A percentile compares a stretch with the other conserved stretches of the same genome.
phyloP scores from a whole-genome alignment of 2,888 invertebrate genomes.

The Lasioglossum oenotherae region DNA sequence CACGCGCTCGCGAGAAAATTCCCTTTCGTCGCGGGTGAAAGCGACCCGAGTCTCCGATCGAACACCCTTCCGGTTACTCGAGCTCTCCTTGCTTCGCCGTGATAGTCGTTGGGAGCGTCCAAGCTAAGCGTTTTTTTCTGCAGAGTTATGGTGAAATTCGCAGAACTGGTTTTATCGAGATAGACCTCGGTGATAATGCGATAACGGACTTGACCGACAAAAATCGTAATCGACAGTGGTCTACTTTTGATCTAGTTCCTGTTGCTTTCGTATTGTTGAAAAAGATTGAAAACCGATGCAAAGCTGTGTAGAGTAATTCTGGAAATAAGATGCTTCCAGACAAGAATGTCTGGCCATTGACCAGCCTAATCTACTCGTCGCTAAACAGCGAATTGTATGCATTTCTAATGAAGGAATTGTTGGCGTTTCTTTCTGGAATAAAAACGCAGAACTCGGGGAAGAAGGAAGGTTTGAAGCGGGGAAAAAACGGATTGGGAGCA shows the following conservation, averaged over 20 bases:
- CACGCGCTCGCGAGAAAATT: slow-evolving; percentile 15
- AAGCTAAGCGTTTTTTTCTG: not conserved
- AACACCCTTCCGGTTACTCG: not conserved
- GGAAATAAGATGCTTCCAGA: not conserved
- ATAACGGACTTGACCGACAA: not conserved
- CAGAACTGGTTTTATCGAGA: not conserved
- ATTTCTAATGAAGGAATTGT: not conserved
- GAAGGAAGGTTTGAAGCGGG: not conserved
- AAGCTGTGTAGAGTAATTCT: not conserved
- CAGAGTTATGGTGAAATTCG: not conserved
- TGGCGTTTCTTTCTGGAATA: not conserved
- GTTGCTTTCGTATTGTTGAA: not conserved
- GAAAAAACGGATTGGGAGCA: slow-evolving; percentile 20
- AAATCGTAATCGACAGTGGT: not conserved
- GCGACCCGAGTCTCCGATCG: not conserved
- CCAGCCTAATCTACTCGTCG: not conserved
- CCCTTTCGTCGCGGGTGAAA: slow-evolving; percentile 19
- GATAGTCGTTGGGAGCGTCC: not conserved
- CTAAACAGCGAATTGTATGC: no score
- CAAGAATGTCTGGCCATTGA: not conserved
- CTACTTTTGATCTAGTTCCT: not conserved
- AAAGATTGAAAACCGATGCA: not conserved
- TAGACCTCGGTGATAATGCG: not conserved
- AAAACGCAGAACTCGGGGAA: not conserved
- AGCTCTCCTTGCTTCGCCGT: not conserved